Percentiles rank a stretch among this genome's conserved stretches.
These are phyloP conservation scores for Arrhopalites spinosus DNA, from an alignment of 2,888 invertebrate genomes.

Conservation along the genomic window DNA sequence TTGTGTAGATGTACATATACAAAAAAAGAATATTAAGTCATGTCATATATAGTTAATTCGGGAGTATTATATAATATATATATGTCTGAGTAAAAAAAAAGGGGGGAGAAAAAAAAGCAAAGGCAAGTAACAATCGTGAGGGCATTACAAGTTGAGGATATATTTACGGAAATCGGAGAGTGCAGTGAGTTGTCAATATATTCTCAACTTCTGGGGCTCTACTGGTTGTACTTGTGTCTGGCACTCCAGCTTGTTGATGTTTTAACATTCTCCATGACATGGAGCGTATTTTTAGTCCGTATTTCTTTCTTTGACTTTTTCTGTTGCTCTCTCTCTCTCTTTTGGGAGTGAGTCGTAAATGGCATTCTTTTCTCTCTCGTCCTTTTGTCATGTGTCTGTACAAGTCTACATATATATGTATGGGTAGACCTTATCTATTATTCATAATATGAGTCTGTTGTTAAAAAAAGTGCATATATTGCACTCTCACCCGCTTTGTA, in stretches of 20 bases:
- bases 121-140: background rate
- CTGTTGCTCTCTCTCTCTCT: background rate
- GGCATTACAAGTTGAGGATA: background rate
- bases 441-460: constrained; percentile 14
- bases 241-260: constrained; percentile 6
- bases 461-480: background rate
- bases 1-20: too few relatives aligned
- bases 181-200: background rate
- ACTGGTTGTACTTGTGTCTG: background rate
- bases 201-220: background rate
- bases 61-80: too few relatives aligned
- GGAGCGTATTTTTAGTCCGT: constrained; percentile 23
- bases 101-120: too few relatives aligned
- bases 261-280: constrained; percentile 22
- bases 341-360: constrained; percentile 10
- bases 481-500: background rate
- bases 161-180: background rate
- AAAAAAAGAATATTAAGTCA: too few relatives aligned
- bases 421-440: constrained; percentile 15
- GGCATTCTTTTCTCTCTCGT: constrained; percentile 2
- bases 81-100: background rate
- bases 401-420: too few relatives aligned
- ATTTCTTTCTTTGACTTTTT: background rate
- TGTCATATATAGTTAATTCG: too few relatives aligned
- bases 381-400: constrained; percentile 4